phyloP scores from a whole-genome alignment of 1,140 invertebrate genomes.

The Drosophila grimshawi region DNA sequence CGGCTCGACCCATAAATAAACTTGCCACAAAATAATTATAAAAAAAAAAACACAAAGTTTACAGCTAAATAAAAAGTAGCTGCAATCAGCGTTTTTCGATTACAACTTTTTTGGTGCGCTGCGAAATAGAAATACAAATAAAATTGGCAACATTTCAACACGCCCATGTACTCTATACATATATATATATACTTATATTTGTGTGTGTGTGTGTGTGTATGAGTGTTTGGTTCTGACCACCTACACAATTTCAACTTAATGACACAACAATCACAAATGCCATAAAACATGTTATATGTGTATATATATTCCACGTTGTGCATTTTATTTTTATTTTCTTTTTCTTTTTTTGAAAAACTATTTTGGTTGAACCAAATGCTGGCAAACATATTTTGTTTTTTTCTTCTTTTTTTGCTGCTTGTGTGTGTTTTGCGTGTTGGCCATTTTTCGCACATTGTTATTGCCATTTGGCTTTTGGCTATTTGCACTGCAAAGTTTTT shows the following conservation, averaged over 20 bases:
- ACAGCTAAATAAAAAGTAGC: constrained; percentile 45
- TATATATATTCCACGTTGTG: constrained; percentile 42
- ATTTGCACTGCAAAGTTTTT: constrained; percentile 67
- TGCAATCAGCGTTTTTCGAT: constrained; percentile 72
- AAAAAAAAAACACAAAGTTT: constrained; percentile 37
- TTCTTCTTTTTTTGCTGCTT: constrained; percentile 4
- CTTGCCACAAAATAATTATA: constrained; percentile 76
- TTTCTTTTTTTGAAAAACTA: constrained; percentile 67
- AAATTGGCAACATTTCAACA: constrained; percentile 61
- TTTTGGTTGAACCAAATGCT: constrained; percentile 47
- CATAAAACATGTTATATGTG: constrained; percentile 75
- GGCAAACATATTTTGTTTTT: too few species aligned
- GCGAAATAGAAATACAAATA: constrained; percentile 71
- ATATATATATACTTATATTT: neutral
- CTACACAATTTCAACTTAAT: constrained; percentile 82
- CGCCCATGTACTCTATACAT: constrained; percentile 31
- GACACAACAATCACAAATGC: constrained; percentile 81
- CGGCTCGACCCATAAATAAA: constrained; percentile 54
- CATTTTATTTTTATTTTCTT: constrained; percentile 2
- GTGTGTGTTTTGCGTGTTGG: constrained; percentile 55
- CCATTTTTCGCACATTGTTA: constrained; percentile 44
- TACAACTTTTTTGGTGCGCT: constrained; percentile 63
- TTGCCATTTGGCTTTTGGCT: constrained; percentile 53
- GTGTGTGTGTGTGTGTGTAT: constrained; percentile 11
- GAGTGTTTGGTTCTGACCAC: constrained; percentile 56